Conservation (phyloP, 2,888 invertebrate genomes). For the Caenorhabditis japonica region DNA sequence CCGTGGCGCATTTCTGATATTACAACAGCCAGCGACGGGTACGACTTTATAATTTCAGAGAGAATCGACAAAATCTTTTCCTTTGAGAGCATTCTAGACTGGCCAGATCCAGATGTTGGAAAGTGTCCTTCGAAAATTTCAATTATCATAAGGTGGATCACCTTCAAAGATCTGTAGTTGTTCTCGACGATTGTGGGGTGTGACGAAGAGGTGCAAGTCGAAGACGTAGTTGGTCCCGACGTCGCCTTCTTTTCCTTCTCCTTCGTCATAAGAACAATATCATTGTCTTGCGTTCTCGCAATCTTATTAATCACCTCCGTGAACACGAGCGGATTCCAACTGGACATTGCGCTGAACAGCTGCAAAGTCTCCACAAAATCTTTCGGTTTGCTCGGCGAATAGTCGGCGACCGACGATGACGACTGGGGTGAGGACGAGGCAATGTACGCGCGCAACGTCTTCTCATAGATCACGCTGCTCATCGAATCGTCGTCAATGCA, state of each 20-base stretch:
- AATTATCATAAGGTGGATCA: constrained; percentile 52
- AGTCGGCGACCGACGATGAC: constrained; percentile 10
- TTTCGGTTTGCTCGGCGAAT: constrained; percentile 25
- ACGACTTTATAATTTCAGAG: constrained; percentile 61
- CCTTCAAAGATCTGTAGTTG: constrained; percentile 13
- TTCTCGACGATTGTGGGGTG: not conserved
- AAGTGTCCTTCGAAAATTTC: constrained; percentile 59
- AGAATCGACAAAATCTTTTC: constrained; percentile 54
- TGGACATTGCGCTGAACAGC: constrained; percentile 42
- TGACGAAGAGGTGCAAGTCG: not conserved
- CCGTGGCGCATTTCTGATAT: constrained; percentile 47
- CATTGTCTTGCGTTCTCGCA: constrained; percentile 14
- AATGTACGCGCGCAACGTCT: constrained; percentile 45
- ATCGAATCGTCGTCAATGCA: constrained; percentile 67
- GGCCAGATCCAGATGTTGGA: constrained; percentile 10
- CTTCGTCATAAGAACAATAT: constrained; percentile 13
- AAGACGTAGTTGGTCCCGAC: not conserved
- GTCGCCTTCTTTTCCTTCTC: constrained; percentile 19
- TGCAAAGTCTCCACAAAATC: constrained; percentile 54
- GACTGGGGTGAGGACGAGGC: not conserved
- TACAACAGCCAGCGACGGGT: constrained; percentile 50
- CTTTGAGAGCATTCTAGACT: constrained; percentile 46
- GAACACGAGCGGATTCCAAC: constrained; percentile 40
- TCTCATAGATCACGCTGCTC: constrained; percentile 42
- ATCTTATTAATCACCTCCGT: constrained; percentile 23